A percentile compares a stretch with the other conserved stretches of the same genome.
These are phyloP conservation scores for Campopleginae sp. DNA, from an alignment of 2,888 invertebrate species.

Conservation along the genomic window DNA sequence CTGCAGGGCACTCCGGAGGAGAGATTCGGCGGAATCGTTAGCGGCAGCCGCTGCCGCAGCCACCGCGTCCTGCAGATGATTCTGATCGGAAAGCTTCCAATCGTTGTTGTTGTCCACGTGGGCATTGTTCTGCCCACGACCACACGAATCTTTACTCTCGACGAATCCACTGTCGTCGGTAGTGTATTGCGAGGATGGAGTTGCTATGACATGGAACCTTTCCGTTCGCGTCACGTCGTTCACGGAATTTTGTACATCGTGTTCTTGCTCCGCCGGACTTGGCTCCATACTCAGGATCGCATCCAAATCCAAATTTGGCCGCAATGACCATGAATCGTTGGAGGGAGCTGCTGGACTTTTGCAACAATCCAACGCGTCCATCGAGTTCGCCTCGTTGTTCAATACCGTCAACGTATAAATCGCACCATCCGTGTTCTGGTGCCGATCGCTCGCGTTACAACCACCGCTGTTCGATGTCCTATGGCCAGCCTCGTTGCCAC, in stretches of 20 bases:
- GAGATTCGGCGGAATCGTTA: slow-evolving; percentile 87
- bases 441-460: slow-evolving; percentile 74
- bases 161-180: slow-evolving; percentile 92
- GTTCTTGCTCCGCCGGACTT: slow-evolving; percentile 81
- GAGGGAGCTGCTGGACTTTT: slow-evolving; percentile 85
- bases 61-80: slow-evolving; percentile 81
- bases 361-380: slow-evolving; percentile 82
- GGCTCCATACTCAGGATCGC: slow-evolving; percentile 91
- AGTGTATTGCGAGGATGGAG: slow-evolving; percentile 84
- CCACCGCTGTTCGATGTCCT: slow-evolving; percentile 81
- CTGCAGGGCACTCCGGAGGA: slow-evolving; percentile 92
- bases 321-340: slow-evolving; percentile 88
- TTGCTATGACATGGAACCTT: slow-evolving; percentile 76
- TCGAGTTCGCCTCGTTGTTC: slow-evolving; percentile 88
- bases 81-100: slow-evolving; percentile 92
- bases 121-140: slow-evolving; percentile 66
- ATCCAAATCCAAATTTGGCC: slow-evolving; percentile 91
- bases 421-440: slow-evolving; percentile 86
- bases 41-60: slow-evolving; percentile 73
- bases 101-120: slow-evolving; percentile 90
- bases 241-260: slow-evolving; percentile 87
- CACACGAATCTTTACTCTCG: slow-evolving; percentile 86
- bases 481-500: slow-evolving; percentile 85
- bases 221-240: slow-evolving; percentile 85
- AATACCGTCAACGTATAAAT: slow-evolving; percentile 95